Evolutionary conservation across 1,140 invertebrate species (phyloP).

Genomic region (Nomia melanderi): DNA sequence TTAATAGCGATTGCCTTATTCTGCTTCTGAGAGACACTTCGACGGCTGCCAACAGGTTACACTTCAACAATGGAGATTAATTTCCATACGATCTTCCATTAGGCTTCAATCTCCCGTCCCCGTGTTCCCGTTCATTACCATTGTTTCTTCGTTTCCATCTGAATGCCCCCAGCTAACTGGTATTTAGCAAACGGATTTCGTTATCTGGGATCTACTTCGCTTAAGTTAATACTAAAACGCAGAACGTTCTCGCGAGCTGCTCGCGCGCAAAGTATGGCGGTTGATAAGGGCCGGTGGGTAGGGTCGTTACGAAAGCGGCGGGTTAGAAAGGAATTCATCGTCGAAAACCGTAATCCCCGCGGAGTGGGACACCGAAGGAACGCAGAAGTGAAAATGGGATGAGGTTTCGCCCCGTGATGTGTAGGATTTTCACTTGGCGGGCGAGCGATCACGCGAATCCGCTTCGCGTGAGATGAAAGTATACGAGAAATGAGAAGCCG

Average conservation of each 20-base stretch:
- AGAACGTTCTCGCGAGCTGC: background rate
- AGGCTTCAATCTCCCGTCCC: slow-evolving; percentile 1
- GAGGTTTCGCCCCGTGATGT: slow-evolving; percentile 11
- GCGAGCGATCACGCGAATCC: slow-evolving; percentile 32
- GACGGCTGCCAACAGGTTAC: background rate
- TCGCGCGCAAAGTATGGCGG: background rate
- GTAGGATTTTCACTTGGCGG: slow-evolving; percentile 31
- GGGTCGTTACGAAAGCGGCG: background rate
- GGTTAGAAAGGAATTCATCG: background rate
- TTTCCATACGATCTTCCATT: background rate
- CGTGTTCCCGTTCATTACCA: background rate
- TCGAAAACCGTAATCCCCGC: slow-evolving; percentile 18
- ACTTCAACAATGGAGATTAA: slow-evolving; percentile 25
- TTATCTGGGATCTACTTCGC: background rate
- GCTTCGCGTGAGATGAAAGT: slow-evolving; percentile 37
- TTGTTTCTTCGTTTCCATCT: no score
- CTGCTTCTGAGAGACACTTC: slow-evolving; percentile 1
- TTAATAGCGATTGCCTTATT: background rate
- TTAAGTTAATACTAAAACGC: background rate
- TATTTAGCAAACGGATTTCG: background rate
- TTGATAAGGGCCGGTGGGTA: background rate
- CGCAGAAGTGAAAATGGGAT: slow-evolving; percentile 37
- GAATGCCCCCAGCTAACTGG: background rate
- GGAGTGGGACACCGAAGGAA: slow-evolving; percentile 11
- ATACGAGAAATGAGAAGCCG: slow-evolving; percentile 31